Evolutionary conservation across 2,797 vertebrate species (phyloP).

Genomic region (Carapus acus): DNA sequence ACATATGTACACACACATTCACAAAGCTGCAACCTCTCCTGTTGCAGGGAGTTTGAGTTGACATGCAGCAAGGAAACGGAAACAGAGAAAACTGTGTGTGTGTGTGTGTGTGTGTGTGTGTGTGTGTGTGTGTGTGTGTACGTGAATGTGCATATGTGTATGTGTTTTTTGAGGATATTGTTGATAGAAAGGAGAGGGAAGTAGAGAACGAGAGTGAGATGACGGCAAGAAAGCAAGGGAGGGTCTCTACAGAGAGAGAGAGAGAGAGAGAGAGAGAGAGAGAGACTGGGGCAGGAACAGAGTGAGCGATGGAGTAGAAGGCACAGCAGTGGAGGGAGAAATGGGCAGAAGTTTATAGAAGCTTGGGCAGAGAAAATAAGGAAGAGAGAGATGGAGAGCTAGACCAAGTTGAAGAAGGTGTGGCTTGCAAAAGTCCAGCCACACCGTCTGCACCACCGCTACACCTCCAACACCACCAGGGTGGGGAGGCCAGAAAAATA

Average conservation of each 20-base stretch:
- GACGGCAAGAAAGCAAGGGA: constrained; percentile 12
- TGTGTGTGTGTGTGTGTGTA: constrained; percentile 17
- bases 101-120: constrained; percentile 11
- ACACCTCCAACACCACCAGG: constrained; percentile 40
- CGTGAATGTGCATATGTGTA: constrained; percentile 6
- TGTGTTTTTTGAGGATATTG: constrained; percentile 17
- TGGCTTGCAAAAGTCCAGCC: constrained; percentile 45
- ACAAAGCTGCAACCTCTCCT: constrained; percentile 33
- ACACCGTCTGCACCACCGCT: no score
- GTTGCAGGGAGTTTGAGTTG: constrained; percentile 46
- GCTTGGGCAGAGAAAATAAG: constrained; percentile 15
- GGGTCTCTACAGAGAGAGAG: neutral
- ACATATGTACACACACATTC: constrained; percentile 14
- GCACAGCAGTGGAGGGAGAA: neutral
- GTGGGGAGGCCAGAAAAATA: constrained; percentile 48
- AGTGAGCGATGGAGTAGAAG: constrained; percentile 5
- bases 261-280: neutral
- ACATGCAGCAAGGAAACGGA: constrained; percentile 48
- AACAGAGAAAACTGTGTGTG: constrained; percentile 51
- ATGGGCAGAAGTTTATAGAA: constrained; percentile 1
- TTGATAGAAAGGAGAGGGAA: constrained; percentile 2
- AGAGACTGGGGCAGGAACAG: constrained; percentile 9
- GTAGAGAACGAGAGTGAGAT: constrained; percentile 15
- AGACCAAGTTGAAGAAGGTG: constrained; percentile 50
- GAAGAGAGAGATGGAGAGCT: constrained; percentile 29